phyloP scores from a whole-genome alignment of 2,113 vertebrate genomes.

The Dromaius novaehollandiae region DNA sequence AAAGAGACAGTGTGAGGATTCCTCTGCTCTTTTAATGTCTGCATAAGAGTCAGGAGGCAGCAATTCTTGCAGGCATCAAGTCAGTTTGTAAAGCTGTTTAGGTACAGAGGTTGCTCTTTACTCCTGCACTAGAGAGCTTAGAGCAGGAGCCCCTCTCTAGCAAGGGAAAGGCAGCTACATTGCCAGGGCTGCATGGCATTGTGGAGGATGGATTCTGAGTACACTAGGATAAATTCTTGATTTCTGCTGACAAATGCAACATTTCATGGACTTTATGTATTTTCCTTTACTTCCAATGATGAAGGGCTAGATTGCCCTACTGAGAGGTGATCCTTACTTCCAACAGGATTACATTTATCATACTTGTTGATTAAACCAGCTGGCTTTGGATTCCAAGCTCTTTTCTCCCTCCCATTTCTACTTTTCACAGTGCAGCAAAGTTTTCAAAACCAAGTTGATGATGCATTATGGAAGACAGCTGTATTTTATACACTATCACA shows the following conservation, averaged over 20 bases:
- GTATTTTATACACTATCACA: background rate
- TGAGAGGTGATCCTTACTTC: background rate
- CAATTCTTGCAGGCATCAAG: rapidly evolving
- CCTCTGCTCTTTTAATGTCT: background rate
- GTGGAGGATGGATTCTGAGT: rapidly evolving
- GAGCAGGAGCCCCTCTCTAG: background rate
- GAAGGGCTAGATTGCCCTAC: background rate
- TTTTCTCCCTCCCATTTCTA: background rate
- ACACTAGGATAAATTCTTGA: rapidly evolving
- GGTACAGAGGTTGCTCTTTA: background rate
- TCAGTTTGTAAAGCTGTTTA: background rate
- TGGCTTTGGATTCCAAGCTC: background rate
- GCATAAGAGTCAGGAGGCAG: background rate
- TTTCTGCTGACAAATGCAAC: background rate
- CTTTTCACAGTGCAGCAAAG: background rate
- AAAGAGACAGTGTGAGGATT: background rate
- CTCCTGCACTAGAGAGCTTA: rapidly evolving
- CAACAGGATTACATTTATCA: background rate
- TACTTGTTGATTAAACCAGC: background rate
- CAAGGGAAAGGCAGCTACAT: rapidly evolving
- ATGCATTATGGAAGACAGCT: background rate
- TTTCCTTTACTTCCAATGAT: background rate
- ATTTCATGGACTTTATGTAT: background rate
- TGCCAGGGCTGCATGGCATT: rapidly evolving
- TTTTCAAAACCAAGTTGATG: background rate